phyloP scores from a whole-genome alignment of 2,888 invertebrate species.

The Sarcophaga subvicina region DNA sequence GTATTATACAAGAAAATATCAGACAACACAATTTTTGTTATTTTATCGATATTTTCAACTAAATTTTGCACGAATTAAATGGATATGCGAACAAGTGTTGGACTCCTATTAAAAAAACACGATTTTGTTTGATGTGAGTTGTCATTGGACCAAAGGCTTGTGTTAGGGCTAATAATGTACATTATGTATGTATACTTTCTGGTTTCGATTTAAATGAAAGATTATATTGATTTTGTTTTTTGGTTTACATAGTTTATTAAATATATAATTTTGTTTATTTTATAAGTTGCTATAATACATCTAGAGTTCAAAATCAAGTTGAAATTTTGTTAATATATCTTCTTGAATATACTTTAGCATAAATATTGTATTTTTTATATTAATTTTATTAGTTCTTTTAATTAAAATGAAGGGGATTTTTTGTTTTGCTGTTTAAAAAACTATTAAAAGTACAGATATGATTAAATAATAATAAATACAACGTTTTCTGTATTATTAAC shows the following conservation, averaged over 20 bases:
- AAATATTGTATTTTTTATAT: conserved; percentile 22
- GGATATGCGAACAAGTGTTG: no score
- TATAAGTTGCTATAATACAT: conserved; percentile 64
- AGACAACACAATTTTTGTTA: no score
- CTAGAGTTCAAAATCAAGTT: conserved; percentile 59
- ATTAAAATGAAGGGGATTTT: conserved; percentile 31
- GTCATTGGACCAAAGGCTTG: no score
- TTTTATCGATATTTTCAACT: no score
- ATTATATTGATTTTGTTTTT: neutral
- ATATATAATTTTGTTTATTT: conserved; percentile 22
- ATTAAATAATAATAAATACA: conserved; percentile 47
- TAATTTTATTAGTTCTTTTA: conserved; percentile 19
- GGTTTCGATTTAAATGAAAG: conserved; percentile 5
- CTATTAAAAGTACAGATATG: conserved; percentile 22
- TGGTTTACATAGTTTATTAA: conserved; percentile 56
- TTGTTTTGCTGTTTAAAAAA: conserved; percentile 42
- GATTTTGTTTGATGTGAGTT: no score
- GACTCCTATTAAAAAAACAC: no score
- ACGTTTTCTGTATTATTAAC: conserved; percentile 38
- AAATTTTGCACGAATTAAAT: no score
- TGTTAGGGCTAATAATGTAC: neutral
- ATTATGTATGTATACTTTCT: neutral
- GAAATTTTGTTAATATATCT: conserved; percentile 50
- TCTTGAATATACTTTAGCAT: conserved; percentile 15
- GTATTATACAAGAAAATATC: no score